A percentile compares a stretch with the other conserved stretches of the same genome.
phyloP scores from a whole-genome alignment of 2,888 invertebrate genomes.

The Rugalucina vietnamica region DNA sequence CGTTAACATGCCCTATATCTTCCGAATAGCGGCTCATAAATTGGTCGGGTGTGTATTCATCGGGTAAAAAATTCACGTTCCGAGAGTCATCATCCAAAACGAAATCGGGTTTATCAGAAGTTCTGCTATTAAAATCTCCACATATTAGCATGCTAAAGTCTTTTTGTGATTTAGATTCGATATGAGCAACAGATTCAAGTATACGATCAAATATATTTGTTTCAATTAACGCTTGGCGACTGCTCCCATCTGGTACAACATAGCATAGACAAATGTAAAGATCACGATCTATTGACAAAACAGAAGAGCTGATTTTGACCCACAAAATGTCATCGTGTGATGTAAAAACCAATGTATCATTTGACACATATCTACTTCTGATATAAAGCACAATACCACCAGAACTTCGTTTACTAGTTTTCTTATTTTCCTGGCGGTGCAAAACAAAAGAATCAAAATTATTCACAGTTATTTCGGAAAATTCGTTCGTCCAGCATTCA shows the following conservation, averaged over 20 bases:
- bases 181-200: background rate
- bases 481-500: background rate
- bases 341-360: background rate
- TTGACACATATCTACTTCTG: background rate
- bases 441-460: background rate
- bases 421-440: conserved; percentile 14
- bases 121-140: background rate
- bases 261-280: background rate
- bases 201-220: background rate
- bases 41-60: background rate
- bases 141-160: background rate
- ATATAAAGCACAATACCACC: conserved; percentile 25
- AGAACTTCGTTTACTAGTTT: conserved; percentile 20
- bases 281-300: background rate
- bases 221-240: background rate
- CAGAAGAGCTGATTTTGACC: background rate
- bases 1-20: conserved; percentile 9
- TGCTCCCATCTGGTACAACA: background rate
- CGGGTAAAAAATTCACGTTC: background rate
- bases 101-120: background rate
- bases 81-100: background rate
- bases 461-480: background rate
- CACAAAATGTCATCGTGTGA: background rate
- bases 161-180: background rate
- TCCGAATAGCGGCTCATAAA: conserved; percentile 4